Conservation (phyloP, 2,888 invertebrate genomes). For the Hirtodrosophila trivittata region DNA sequence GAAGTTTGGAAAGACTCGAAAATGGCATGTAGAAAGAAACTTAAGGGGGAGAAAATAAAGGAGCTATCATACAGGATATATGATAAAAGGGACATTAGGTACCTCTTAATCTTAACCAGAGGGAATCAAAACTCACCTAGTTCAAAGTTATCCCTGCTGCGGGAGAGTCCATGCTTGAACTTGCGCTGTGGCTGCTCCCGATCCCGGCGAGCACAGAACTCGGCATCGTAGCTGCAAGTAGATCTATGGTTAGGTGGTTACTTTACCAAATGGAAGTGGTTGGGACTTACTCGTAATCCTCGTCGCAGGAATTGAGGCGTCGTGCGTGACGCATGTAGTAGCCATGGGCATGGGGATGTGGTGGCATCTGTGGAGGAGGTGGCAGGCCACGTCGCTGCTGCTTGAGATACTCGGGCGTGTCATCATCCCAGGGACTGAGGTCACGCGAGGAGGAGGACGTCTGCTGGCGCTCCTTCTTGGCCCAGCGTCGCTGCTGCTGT, state of each 20-base stretch:
- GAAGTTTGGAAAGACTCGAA: too few relatives aligned
- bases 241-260: too few relatives aligned
- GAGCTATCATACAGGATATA: too few relatives aligned
- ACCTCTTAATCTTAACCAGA: too few relatives aligned
- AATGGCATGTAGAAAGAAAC: too few relatives aligned
- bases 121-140: slow-evolving; percentile 65
- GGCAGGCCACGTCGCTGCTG: slow-evolving; percentile 68
- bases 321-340: slow-evolving; percentile 85
- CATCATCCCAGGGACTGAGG: slow-evolving; percentile 92
- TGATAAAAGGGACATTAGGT: too few relatives aligned
- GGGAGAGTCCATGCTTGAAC: slow-evolving; percentile 80
- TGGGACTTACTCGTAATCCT: slow-evolving; percentile 88
- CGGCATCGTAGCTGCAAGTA: slow-evolving; percentile 82
- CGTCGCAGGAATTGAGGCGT: slow-evolving; percentile 88
- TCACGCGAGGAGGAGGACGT: slow-evolving; percentile 90
- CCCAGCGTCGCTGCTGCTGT: slow-evolving; percentile 84
- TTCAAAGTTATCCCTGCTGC: slow-evolving; percentile 83
- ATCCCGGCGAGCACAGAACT: slow-evolving; percentile 78
- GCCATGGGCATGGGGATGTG: slow-evolving; percentile 71
- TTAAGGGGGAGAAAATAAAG: too few relatives aligned
- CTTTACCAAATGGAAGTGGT: too few relatives aligned
- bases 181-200: slow-evolving; percentile 77
- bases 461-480: slow-evolving; percentile 86
- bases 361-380: slow-evolving; percentile 37
- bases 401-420: slow-evolving; percentile 85